Evolutionary conservation across 2,888 invertebrate species (phyloP), one percentile per base, ranked within the genome.

Genomic region (Psococerastis gibbosa): DNA sequence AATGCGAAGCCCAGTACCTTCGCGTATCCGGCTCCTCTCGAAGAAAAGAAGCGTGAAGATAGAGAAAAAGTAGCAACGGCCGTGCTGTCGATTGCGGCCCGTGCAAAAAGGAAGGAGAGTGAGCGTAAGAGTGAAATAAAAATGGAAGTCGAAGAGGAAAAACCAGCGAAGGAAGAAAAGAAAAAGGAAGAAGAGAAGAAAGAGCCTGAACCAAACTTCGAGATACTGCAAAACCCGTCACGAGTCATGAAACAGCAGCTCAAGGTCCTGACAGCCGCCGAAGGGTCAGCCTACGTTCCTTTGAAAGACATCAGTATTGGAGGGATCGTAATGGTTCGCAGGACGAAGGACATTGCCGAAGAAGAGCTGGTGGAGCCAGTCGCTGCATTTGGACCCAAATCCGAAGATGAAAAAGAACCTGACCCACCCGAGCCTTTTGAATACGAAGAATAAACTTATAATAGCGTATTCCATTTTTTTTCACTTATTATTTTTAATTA

Each of bases 391-490:
- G 88, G 88, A 1, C 87, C 84, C 2, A 85, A 85, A 59, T 76
- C 80, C 15, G 94, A 92, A 50, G 95, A 95, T 56, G 91, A 89
- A 54, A 88, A 88, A 56, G 95, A 97, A 63, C 92, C 95, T 0
- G 91, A 91, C 55, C 89, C 94, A 34, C 95, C 95, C 57, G 94
- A 94, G 69, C 91, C 95, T 50, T 97, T 97, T 60, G 92, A 94
- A 65, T 97, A 85, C 66, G 75, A 75, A 53, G 94, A 95, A 11
- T n/a, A n/a, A n/a, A n/a, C n/a, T n/a, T n/a, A n/a, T n/a, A n/a
- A n/a, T n/a, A n/a, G n/a, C n/a, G n/a, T n/a, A n/a, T n/a, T n/a
- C n/a, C n/a, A n/a, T n/a, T n/a, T n/a, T n/a, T n/a, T n/a, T n/a
- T n/a, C n/a, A n/a, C n/a, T n/a, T n/a, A n/a, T n/a, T n/a, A n/a